Conservation (phyloP, 2,888 invertebrate genomes). For the Macaria notata region DNA sequence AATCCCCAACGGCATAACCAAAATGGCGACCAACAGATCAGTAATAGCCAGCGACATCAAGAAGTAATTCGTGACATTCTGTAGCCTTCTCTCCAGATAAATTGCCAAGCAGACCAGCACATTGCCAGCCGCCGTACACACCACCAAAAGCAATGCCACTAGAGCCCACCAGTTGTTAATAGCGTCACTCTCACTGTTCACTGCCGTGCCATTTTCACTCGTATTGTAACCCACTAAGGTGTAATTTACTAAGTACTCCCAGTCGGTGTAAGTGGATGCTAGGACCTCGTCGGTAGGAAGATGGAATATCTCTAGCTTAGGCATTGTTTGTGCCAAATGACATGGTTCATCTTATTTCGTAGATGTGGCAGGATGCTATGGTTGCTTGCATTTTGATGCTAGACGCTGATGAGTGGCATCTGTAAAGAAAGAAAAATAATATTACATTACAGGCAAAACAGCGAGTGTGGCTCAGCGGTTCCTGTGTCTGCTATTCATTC, state of each 20-base stretch:
- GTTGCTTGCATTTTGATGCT: constrained; percentile 49
- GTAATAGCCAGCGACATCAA: constrained; percentile 97
- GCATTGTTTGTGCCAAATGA: constrained; percentile 63
- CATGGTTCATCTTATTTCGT: constrained; percentile 78
- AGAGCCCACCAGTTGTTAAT: constrained; percentile 92
- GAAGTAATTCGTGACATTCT: constrained; percentile 98
- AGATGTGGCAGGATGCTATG: constrained; percentile 58
- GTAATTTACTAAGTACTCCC: constrained; percentile 41
- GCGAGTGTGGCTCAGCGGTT: no score
- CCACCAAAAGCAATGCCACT: constrained; percentile 88
- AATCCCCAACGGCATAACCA: constrained; percentile 98
- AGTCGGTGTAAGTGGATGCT: constrained; percentile 37
- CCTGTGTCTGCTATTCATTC: no score
- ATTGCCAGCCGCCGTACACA: constrained; percentile 95
- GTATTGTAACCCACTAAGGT: constrained; percentile 45
- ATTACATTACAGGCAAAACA: no score
- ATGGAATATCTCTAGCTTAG: constrained; percentile 53
- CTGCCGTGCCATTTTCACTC: constrained; percentile 22
- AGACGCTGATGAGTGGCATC: constrained; percentile 45
- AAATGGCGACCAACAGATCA: constrained; percentile 95
- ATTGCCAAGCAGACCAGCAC: constrained; percentile 97
- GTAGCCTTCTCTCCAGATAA: constrained; percentile 93
- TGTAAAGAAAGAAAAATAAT: constrained; percentile 49
- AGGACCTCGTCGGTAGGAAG: constrained; percentile 31
- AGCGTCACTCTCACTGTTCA: constrained; percentile 27